Evolutionary conservation across 30 jellyfish, hydroid and myxozoan genomes (phyloP).

Genomic region (Aurelia sp.): DNA sequence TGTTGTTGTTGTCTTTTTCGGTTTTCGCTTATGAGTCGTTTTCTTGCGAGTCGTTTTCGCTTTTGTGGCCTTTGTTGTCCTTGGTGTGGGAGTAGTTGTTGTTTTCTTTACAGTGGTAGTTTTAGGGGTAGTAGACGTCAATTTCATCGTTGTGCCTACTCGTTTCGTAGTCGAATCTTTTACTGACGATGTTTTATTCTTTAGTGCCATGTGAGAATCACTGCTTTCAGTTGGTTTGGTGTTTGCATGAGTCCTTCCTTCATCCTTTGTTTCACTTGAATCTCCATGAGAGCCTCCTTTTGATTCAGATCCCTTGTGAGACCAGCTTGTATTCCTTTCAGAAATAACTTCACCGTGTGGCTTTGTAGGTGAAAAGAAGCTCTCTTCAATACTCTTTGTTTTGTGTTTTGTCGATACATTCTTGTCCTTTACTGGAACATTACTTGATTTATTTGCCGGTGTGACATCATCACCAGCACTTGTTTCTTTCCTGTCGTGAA

Average conservation of each 20-base stretch:
- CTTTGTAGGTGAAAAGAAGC: not conserved
- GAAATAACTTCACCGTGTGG: conserved; percentile 34
- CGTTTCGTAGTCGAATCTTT: conserved; percentile 37
- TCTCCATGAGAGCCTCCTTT: not conserved
- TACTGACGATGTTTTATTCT: conserved; percentile 3
- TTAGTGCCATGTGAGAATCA: not conserved
- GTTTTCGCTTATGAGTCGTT: conserved; percentile 17
- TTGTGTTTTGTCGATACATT: not conserved
- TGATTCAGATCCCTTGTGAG: not conserved
- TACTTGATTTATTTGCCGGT: not conserved
- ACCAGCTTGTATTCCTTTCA: conserved; percentile 38
- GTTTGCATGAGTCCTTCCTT: too few relatives aligned
- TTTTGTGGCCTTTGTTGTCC: conserved; percentile 35
- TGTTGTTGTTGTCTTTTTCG: conserved; percentile 17
- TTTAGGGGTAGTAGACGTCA: conserved; percentile 31
- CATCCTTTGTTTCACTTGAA: too few relatives aligned
- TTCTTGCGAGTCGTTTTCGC: conserved; percentile 36
- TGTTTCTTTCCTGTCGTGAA: conserved; percentile 63
- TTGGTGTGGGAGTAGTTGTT: conserved; percentile 8
- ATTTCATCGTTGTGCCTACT: not conserved
- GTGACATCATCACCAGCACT: conserved; percentile 51
- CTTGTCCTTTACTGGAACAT: not conserved
- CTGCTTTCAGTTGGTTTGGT: too few relatives aligned
- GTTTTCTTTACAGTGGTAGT: conserved; percentile 34
- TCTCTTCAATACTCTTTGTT: not conserved